Base-by-base conservation (phyloP, 2,888 invertebrate species). In the Plusia festucae region DNA sequence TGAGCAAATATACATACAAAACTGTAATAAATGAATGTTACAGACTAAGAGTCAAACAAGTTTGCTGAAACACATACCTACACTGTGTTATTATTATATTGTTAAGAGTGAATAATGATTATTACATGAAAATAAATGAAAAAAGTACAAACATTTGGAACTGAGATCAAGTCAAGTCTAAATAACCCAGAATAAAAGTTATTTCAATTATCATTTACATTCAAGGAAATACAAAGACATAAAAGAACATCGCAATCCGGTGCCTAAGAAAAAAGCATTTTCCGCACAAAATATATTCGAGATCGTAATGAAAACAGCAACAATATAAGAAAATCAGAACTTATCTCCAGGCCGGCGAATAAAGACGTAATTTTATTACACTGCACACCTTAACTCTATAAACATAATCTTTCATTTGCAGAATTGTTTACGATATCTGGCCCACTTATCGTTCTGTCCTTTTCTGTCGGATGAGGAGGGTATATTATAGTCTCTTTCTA, bases 351-450 rank as follows among this genome's bases (percentile, higher is more conserved):
- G 76, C 73, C 74, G 71, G 81, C 85, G 79, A 62, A 92, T 93
- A 93, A 93, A 93, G 81, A 87, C 84, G 85, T 87, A 86, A 89
- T 90, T 93, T 94, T 93, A 94, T 93, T 90, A 88, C 82, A 86
- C 79, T 68, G 76, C 88, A 90, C 93, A 94, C 94, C 94, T 94
- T 92, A 87, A 88, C 88, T 90, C 94, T 90, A 93, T 94, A 91
- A 92, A 93, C 94, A 93, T 94, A 94, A 94, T 94, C 93, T 94
- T 93, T 93, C 93, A 94, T 94, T 94, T 93, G 89, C 86, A 83
- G 78, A 87, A 91, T 91, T 91, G 88, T 94, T 93, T 93, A 94
- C 90, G 88, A 87, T 76, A 79, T 73, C 76, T 82, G 85, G 81
- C 85, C 82, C 82, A 79, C 78, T 74, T 68, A 67, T 91, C 24